Percentiles rank a stretch among this genome's conserved stretches.
Evolutionary conservation across 2,113 vertebrate species (phyloP).

Genomic region (Tachycineta bicolor): DNA sequence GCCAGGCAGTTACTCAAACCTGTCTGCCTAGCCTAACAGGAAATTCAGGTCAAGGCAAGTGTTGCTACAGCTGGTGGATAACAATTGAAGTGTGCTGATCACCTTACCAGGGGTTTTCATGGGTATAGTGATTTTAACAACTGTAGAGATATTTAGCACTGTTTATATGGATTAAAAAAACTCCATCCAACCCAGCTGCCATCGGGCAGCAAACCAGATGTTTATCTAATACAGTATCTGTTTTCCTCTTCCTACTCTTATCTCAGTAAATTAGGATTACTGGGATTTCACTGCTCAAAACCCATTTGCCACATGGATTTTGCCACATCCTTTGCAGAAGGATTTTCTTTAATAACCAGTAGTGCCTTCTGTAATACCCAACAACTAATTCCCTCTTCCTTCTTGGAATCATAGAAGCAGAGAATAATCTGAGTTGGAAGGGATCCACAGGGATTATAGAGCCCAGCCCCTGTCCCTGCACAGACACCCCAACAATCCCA

Average conservation of each 20-base stretch:
- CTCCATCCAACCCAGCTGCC: neutral
- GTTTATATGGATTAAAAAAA: neutral
- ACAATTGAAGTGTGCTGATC: neutral
- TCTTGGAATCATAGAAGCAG: neutral
- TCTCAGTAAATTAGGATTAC: neutral
- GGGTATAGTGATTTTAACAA: neutral
- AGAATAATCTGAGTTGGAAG: neutral
- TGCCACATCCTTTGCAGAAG: neutral
- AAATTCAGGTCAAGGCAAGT: neutral
- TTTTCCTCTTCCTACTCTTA: neutral
- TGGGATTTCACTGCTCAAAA: neutral
- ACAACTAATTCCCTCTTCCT: neutral
- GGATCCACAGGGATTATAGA: fast-evolving
- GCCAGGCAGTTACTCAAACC: neutral
- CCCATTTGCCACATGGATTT: neutral
- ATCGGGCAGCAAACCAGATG: neutral
- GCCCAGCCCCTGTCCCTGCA: fast-evolving
- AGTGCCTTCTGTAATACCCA: neutral
- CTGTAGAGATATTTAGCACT: neutral
- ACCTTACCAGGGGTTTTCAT: neutral
- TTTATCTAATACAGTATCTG: neutral
- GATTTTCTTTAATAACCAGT: neutral
- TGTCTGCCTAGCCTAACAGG: neutral
- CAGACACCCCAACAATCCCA: fast-evolving
- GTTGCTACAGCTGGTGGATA: neutral